These are phyloP conservation scores for Paralinhomoeus sp. DNA, from an alignment of 2,888 invertebrate species.

Conservation along the genomic window DNA sequence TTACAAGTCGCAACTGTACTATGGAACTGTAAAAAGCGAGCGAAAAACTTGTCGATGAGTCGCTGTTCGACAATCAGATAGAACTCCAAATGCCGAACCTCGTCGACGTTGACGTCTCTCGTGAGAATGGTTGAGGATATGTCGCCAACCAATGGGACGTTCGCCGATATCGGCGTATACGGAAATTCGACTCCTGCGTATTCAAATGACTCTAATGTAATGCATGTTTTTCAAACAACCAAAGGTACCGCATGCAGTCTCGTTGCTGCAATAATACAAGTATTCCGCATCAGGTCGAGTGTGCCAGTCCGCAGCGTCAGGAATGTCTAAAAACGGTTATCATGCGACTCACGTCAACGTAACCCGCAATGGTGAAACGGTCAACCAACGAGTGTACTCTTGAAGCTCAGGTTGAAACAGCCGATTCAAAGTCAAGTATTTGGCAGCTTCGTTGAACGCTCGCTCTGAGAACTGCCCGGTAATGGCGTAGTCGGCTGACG, in stretches of 20 bases:
- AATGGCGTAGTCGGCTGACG: conserved; percentile 30
- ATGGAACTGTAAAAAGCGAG: too few relatives aligned
- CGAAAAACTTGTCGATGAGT: too few relatives aligned
- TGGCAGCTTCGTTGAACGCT: conserved; percentile 78
- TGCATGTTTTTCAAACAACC: too few relatives aligned
- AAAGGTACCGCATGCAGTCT: conserved; percentile 84
- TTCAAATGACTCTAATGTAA: not conserved
- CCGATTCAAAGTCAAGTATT: conserved; percentile 68
- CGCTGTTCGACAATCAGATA: too few relatives aligned
- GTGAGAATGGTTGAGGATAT: conserved; percentile 95
- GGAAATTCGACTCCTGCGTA: conserved; percentile 18
- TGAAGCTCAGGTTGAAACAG: conserved; percentile 47
- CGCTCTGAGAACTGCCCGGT: conserved; percentile 75
- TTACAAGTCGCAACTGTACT: too few relatives aligned
- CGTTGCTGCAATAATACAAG: conserved; percentile 86
- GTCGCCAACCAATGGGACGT: conserved; percentile 71
- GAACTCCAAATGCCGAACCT: too few relatives aligned
- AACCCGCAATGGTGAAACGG: too few relatives aligned
- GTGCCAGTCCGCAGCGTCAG: too few relatives aligned
- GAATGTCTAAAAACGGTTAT: too few relatives aligned
- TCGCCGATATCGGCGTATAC: conserved; percentile 26
- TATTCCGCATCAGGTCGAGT: conserved; percentile 71
- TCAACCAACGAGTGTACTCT: conserved; percentile 39
- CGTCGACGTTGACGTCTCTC: conserved; percentile 59
- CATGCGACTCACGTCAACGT: too few relatives aligned